phyloP scores from a whole-genome alignment of 2,888 invertebrate species.

The Mayetiola destructor region DNA sequence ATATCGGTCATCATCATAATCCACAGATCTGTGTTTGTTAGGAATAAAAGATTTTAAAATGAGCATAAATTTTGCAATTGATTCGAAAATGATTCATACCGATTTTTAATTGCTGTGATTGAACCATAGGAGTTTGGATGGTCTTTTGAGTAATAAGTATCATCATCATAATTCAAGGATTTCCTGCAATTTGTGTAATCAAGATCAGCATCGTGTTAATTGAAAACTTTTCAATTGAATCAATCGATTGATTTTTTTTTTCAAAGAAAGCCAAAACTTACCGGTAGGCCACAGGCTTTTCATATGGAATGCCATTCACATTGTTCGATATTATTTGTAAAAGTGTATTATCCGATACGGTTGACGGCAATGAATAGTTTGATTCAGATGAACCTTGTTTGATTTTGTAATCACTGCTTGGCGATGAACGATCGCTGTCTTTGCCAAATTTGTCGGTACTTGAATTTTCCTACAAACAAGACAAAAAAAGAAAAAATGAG shows the following conservation, averaged over 20 bases:
- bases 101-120: constrained; percentile 11
- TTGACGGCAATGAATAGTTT: constrained; percentile 18
- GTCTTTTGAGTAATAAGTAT: constrained; percentile 9
- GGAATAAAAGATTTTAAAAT: neutral
- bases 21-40: neutral
- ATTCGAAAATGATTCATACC: neutral
- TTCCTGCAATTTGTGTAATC: neutral
- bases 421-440: constrained; percentile 78
- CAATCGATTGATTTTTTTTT: neutral
- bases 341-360: constrained; percentile 15
- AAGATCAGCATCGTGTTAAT: neutral
- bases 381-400: constrained; percentile 33
- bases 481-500: neutral
- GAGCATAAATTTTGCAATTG: neutral
- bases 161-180: constrained; percentile 12
- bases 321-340: constrained; percentile 16
- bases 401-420: constrained; percentile 81
- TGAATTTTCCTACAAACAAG: constrained; percentile 15
- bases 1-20: constrained; percentile 8
- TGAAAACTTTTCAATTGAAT: neutral
- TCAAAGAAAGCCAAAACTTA: neutral
- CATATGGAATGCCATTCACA: constrained; percentile 41
- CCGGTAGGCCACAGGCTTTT: constrained; percentile 49
- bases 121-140: neutral
- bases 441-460: constrained; percentile 27